These are phyloP conservation scores for Lasioglossum zephyrum DNA, from an alignment of 2,888 invertebrate species.

Conservation along the genomic window DNA sequence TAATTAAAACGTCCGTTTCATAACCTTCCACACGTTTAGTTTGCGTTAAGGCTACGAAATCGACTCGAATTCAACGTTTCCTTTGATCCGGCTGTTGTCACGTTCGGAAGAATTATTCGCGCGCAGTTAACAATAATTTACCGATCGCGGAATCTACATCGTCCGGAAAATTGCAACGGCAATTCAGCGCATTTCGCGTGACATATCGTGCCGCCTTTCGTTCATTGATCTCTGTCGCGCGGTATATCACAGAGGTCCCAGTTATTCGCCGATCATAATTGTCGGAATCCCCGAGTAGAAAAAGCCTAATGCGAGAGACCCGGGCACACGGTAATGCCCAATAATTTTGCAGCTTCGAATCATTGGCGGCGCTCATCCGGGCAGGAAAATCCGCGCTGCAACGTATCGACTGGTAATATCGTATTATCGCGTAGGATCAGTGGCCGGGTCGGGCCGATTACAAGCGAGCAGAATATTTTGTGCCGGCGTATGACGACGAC, in stretches of 20 bases:
- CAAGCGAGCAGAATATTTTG: neutral
- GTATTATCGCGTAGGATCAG: constrained; percentile 13
- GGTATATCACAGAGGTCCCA: constrained; percentile 53
- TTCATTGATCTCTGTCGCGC: constrained; percentile 51
- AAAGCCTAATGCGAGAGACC: constrained; percentile 49
- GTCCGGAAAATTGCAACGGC: constrained; percentile 5
- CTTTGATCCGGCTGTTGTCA: too few relatives aligned
- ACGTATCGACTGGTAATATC: constrained; percentile 5
- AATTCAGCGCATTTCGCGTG: constrained; percentile 40
- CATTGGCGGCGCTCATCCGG: constrained; percentile 19
- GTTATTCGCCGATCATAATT: constrained; percentile 57
- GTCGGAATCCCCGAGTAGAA: constrained; percentile 56
- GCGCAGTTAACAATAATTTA: neutral
- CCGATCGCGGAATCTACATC: neutral
- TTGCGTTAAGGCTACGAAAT: too few relatives aligned
- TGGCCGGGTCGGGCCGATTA: neutral
- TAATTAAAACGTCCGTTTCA: neutral
- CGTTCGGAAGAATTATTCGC: neutral
- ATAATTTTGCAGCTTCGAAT: constrained; percentile 40
- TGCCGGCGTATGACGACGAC: neutral
- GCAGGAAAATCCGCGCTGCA: constrained; percentile 19
- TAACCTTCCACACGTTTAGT: neutral
- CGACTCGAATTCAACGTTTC: too few relatives aligned
- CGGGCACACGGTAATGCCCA: constrained; percentile 32
- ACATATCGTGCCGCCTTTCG: constrained; percentile 57